Base-by-base conservation (phyloP, 2,888 invertebrate species). In the Limnephilus lunatus region DNA sequence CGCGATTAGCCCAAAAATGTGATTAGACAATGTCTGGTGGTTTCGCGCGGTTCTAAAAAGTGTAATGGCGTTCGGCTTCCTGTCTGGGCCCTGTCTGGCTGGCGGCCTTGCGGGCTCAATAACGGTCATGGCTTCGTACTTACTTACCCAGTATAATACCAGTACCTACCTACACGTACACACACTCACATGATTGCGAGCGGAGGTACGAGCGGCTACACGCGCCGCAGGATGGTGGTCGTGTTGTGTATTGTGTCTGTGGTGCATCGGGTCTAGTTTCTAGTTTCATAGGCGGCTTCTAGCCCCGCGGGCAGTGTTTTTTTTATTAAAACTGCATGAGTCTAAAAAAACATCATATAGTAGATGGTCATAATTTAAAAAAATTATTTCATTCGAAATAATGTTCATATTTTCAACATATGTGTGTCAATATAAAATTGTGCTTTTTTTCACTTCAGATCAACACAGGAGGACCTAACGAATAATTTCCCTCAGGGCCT, bases 1-100 rank as follows among this genome's bases (percentile, higher is more conserved):
- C 86, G 92, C 93, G 93, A 90, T 90, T 90, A 90, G 90, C 48
- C 85, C 90, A 80, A 90, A 90, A 90, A 90, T 90, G 90, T 85
- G 90, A 90, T 90, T 90, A 90, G 90, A 90, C 90, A 90, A 90
- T 90, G 90, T 90, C 90, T 90, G 90, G 90, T 90, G 90, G 85
- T 90, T 90, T 90, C 85, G 85, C 85, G 85, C 90, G 32, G 48
- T 44, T 39, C 83, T 32, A 90, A 90, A 90, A 86, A 86, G 86
- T 48, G 86, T 86, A 86, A 86, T 86, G 48, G 86, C 86, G 30
- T 15, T 39, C n/a, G 25, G 86, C 30, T 86, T 86, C 86, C 86
- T 86, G 86, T 86, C 86, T 86, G 86, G 86, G 44, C 86, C 7
- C 86, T 30, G 86, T 44, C 44, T 44, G 86, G 25, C 86, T 9